These are phyloP conservation scores for Nephrotoma flavescens DNA, from an alignment of 2,888 invertebrate species.

Conservation along the genomic window DNA sequence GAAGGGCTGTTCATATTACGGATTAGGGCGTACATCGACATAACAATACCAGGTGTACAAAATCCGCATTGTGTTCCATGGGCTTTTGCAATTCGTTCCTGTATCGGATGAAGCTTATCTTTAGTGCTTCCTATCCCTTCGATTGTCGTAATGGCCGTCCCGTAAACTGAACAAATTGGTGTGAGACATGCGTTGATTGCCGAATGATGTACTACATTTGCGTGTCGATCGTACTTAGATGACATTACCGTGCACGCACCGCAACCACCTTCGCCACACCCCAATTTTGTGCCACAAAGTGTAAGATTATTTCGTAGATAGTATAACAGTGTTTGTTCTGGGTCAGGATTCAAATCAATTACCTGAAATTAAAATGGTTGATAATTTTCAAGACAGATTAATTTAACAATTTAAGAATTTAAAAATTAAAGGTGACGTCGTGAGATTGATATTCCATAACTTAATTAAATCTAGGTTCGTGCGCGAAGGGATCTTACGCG, in stretches of 20 bases:
- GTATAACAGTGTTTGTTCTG: slow-evolving; percentile 69
- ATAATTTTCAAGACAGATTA: too few relatives aligned
- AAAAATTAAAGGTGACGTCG: too few relatives aligned
- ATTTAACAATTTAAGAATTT: too few relatives aligned
- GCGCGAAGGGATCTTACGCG: too few relatives aligned
- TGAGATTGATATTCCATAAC: too few relatives aligned
- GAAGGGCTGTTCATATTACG: slow-evolving; percentile 56
- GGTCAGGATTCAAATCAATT: slow-evolving; percentile 54
- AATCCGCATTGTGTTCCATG: slow-evolving; percentile 94
- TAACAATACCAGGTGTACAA: slow-evolving; percentile 91
- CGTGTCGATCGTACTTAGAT: slow-evolving; percentile 48
- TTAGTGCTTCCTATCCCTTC: slow-evolving; percentile 82
- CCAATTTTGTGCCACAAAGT: slow-evolving; percentile 78
- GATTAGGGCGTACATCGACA: slow-evolving; percentile 89
- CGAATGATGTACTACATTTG: slow-evolving; percentile 44
- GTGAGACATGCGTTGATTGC: slow-evolving; percentile 83
- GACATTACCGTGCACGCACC: slow-evolving; percentile 93
- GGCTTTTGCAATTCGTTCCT: slow-evolving; percentile 73
- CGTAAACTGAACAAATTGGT: slow-evolving; percentile 76
- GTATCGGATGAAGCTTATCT: slow-evolving; percentile 68
- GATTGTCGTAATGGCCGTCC: slow-evolving; percentile 77
- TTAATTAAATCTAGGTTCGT: too few relatives aligned
- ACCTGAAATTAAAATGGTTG: slow-evolving; percentile 39
- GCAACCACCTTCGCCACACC: slow-evolving; percentile 90
- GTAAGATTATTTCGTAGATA: slow-evolving; percentile 66